These are phyloP conservation scores for Habropoda laboriosa DNA, from an alignment of 1,140 invertebrate species.

Conservation along the genomic window DNA sequence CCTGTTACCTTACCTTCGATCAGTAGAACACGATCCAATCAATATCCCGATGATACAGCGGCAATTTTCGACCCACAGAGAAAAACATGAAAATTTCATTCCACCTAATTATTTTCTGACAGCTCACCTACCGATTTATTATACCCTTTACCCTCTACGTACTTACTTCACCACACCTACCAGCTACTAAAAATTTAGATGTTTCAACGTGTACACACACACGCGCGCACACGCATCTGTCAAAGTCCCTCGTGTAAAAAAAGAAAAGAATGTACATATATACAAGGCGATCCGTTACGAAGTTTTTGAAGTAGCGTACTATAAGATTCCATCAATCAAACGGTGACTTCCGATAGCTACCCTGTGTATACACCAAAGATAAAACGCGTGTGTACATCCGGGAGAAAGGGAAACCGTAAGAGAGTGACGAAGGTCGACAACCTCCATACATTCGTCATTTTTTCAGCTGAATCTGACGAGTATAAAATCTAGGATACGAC, in stretches of 20 bases:
- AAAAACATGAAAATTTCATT: no score
- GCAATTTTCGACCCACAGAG: no score
- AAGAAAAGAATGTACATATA: neutral
- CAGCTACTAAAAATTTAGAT: neutral
- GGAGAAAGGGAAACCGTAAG: neutral
- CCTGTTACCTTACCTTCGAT: no score
- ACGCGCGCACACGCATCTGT: neutral
- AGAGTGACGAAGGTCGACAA: slow-evolving; percentile 30
- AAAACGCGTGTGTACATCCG: neutral
- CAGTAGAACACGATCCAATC: no score
- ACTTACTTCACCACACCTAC: no score
- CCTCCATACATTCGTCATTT: neutral
- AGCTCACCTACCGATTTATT: no score
- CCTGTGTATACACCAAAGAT: neutral
- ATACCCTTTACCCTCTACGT: no score
- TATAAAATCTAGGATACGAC: slow-evolving; percentile 6
- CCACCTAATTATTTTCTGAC: no score
- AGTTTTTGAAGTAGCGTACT: neutral
- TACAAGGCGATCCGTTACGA: neutral
- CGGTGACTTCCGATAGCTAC: neutral
- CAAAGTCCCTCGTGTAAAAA: no score
- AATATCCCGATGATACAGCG: no score
- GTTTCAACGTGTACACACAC: neutral
- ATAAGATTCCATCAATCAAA: slow-evolving; percentile 31
- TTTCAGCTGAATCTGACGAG: neutral